Conservation (phyloP, 1,140 invertebrate genomes). For the Ptiloglossa arizonensis region DNA sequence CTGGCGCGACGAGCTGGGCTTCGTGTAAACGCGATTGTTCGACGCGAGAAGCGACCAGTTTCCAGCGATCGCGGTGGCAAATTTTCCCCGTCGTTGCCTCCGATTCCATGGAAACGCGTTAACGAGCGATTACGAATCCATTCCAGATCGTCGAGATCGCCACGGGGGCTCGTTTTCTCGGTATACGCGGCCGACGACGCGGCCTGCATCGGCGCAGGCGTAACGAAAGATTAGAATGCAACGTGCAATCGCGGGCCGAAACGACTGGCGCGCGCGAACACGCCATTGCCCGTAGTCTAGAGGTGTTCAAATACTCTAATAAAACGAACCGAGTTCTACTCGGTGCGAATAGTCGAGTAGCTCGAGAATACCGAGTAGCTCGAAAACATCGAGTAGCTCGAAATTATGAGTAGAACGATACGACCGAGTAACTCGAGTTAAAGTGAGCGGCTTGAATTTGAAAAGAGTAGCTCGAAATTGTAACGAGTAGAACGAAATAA, state of each 20-base stretch:
- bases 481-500: no score
- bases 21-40: background rate
- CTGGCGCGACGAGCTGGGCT: background rate
- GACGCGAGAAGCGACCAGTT: background rate
- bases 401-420: no score
- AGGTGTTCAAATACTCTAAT: no score
- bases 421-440: no score
- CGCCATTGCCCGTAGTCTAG: background rate
- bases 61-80: background rate
- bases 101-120: conserved; percentile 29
- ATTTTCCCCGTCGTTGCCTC: background rate
- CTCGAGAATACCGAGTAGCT: no score
- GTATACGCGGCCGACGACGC: conserved; percentile 20
- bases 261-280: conserved; percentile 18
- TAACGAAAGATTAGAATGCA: conserved; percentile 47
- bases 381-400: no score
- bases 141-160: conserved; percentile 36
- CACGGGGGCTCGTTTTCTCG: conserved; percentile 34
- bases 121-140: conserved; percentile 46
- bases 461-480: no score
- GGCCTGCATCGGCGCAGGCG: conserved; percentile 18
- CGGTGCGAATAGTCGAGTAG: no score
- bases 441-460: no score
- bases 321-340: no score
- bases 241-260: conserved; percentile 18